These are phyloP conservation scores for Sycophaga agraensis DNA, from an alignment of 1,140 invertebrate genomes.

Conservation along the genomic window DNA sequence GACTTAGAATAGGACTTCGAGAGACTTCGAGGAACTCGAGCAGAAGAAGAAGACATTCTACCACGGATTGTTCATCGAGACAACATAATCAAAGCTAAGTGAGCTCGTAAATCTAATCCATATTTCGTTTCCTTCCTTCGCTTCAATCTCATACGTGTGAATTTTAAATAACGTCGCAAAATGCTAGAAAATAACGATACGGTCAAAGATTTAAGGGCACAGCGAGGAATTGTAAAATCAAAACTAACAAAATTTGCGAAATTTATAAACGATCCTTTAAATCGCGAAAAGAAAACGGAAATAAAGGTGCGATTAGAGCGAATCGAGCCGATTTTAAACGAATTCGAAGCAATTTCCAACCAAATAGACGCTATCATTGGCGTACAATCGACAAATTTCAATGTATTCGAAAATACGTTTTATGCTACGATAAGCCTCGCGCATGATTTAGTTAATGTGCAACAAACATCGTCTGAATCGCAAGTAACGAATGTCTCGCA, in stretches of 20 bases:
- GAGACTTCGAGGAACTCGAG: no score
- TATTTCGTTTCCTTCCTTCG: no score
- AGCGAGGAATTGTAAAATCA: not conserved
- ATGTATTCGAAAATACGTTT: not conserved
- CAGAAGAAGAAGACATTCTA: no score
- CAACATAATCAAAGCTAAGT: no score
- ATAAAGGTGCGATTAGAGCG: not conserved
- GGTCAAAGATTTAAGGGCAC: not conserved
- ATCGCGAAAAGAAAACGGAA: not conserved
- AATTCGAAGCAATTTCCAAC: not conserved
- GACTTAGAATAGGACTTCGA: no score
- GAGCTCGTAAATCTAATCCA: no score
- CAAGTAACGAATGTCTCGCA: not conserved
- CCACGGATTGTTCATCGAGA: no score
- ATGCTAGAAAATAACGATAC: not conserved
- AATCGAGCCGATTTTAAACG: not conserved
- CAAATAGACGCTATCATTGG: not conserved
- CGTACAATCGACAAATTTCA: not conserved
- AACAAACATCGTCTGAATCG: not conserved
- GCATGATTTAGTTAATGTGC: not conserved
- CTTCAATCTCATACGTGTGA: not conserved
- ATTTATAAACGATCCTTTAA: not conserved
- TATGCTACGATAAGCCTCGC: not conserved
- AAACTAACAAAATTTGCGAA: not conserved
- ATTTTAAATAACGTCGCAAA: not conserved